Base-by-base conservation (phyloP, 2,797 vertebrate genomes). In the Pseudochirops corinnae region DNA sequence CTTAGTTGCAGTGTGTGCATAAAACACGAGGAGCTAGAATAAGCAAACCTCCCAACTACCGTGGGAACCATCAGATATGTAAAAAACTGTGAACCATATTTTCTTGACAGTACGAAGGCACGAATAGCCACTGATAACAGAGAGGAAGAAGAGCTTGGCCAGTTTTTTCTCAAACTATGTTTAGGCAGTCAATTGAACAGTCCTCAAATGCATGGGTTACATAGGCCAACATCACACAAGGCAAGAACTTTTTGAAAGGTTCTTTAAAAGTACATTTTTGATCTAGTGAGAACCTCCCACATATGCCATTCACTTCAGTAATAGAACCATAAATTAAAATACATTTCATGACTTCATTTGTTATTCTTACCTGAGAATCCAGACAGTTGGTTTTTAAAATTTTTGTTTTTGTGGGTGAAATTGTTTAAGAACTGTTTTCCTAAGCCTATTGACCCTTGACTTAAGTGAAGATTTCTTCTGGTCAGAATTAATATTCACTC, bases 401-500 rank as follows among this genome's bases (percentile, higher is more conserved):
- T 18, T 50, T 53, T 28, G 26, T 10, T 90, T 94, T 92, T 91
- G 62, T 56, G 67, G 94, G 56, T 96, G 90, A 92, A 91, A 74
- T n/a, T 67, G 56, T 16, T 82, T 52, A 16, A 56, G 26, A 67
- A 56, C 90, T 56, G 92, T 93, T 62, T 60, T 55, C 55, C 58
- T 74, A 29, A 33, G 0, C n/a, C 50, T 90, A 93, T 24, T 60
- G 5, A 93, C 91, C 97, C 95, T 91, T 4, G 50, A 7, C 92
- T 92, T 94, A 56, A 96, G 46, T 74, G 24, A 90, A 94, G 57
- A 60, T 96, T 96, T 95, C 91, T 62, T 93, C 52, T 92, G 90
- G 58, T 92, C 92, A 5, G 29, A 93, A 55, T 95, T 95, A 55
- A 87, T 96, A 82, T 96, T 94, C 94, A n/a, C 94, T 67, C 90